Conservation (phyloP, 2,888 invertebrate species). For the Apotomis betuletana region DNA sequence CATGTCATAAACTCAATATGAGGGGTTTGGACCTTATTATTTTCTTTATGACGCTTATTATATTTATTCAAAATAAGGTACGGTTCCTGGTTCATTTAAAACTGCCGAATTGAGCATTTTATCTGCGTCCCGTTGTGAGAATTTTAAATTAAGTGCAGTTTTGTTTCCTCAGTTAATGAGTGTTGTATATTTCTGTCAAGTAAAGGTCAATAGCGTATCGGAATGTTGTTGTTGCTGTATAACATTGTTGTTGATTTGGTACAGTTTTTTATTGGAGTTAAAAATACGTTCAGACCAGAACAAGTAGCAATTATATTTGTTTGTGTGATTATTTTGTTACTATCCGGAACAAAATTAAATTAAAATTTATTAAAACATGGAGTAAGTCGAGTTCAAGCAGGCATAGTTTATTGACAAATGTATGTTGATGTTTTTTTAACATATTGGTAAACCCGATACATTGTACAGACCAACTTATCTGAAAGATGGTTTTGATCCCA, state of each 20-base stretch:
- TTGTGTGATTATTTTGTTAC: too few species aligned
- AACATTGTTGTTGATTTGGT: slow-evolving; percentile 10
- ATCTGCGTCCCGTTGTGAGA: slow-evolving; percentile 50
- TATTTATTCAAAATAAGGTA: slow-evolving; percentile 48
- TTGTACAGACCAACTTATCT: too few species aligned
- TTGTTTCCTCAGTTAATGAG: slow-evolving; percentile 15
- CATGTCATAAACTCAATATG: slow-evolving; percentile 66
- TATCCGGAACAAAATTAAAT: too few species aligned
- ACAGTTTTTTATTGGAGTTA: not conserved
- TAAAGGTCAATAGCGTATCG: slow-evolving; percentile 24
- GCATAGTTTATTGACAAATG: too few species aligned
- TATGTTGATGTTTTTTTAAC: too few species aligned
- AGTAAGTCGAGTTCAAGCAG: too few species aligned
- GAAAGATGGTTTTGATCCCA: too few species aligned
- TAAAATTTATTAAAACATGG: too few species aligned
- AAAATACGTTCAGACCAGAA: not conserved
- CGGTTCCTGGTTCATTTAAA: slow-evolving; percentile 60
- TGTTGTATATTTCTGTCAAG: slow-evolving; percentile 19
- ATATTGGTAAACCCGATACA: too few species aligned
- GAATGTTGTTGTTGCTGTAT: not conserved
- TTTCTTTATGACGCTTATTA: slow-evolving; percentile 33
- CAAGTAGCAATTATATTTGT: not conserved
- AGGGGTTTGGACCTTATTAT: slow-evolving; percentile 60
- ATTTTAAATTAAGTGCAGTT: slow-evolving; percentile 26
- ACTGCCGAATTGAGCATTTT: slow-evolving; percentile 59